phyloP scores from a whole-genome alignment of 2,113 vertebrate species.

The Callipepla squamata region DNA sequence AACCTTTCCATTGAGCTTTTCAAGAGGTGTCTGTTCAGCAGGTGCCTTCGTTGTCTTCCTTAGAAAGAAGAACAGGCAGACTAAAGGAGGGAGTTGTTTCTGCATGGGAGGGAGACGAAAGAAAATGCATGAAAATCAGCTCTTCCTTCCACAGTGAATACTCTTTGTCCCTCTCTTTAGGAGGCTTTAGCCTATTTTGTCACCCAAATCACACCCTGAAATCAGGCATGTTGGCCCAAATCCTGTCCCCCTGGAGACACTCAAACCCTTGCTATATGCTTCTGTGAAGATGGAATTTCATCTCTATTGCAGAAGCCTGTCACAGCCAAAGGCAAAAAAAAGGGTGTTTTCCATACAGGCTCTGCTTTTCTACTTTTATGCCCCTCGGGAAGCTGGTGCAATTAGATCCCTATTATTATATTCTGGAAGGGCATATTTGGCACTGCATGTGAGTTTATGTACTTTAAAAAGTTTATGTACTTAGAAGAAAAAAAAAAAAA shows the following conservation, averaged over 20 bases:
- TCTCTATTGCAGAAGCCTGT: background rate
- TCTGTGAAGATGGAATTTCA: conserved; percentile 57
- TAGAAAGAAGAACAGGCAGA: background rate
- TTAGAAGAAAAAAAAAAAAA: background rate
- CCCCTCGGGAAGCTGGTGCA: conserved; percentile 35
- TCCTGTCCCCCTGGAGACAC: background rate
- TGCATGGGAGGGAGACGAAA: background rate
- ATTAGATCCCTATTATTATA: conserved; percentile 51
- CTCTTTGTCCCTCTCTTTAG: background rate
- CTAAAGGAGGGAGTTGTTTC: background rate
- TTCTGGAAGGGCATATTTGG: conserved; percentile 46
- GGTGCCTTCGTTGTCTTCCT: background rate
- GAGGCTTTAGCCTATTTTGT: background rate
- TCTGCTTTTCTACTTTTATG: conserved; percentile 35
- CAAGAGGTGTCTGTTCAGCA: background rate
- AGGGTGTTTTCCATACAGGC: conserved; percentile 42
- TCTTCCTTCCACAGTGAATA: background rate
- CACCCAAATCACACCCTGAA: conserved; percentile 30
- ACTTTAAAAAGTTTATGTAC: background rate
- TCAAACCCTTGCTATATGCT: background rate
- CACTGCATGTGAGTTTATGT: conserved; percentile 1
- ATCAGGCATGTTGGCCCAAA: conserved; percentile 29
- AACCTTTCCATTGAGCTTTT: background rate
- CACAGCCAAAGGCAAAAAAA: background rate
- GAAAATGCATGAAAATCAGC: background rate